Conservation (phyloP, 2,797 vertebrate species). For the Pseudocheirus occidentalis region DNA sequence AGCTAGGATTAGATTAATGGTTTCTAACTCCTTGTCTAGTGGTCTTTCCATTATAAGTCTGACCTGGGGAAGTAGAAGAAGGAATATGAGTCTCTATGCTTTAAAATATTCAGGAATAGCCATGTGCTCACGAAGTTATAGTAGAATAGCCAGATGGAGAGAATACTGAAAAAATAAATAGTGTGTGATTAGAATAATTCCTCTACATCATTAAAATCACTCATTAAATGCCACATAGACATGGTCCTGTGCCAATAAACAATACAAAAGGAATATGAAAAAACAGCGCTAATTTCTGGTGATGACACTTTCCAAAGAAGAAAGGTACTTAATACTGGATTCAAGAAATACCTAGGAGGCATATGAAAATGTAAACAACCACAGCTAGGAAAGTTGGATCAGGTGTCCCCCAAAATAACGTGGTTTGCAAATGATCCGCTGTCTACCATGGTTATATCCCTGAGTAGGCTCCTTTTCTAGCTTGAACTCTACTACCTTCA, state of each 20-base stretch:
- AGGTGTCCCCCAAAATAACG: neutral
- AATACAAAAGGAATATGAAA: neutral
- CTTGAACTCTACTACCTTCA: too few species aligned
- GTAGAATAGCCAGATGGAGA: neutral
- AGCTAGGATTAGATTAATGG: neutral
- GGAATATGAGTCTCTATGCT: neutral
- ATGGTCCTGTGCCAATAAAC: neutral
- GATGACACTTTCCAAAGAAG: neutral
- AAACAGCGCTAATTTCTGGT: rapidly evolving
- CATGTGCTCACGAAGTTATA: neutral
- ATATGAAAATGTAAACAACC: neutral
- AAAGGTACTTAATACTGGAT: neutral
- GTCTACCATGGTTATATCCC: neutral
- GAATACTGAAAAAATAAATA: neutral
- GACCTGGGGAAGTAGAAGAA: neutral
- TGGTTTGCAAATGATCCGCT: neutral
- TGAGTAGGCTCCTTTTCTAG: neutral
- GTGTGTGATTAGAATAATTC: neutral
- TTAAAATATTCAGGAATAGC: neutral
- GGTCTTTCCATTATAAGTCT: neutral
- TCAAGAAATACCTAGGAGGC: neutral
- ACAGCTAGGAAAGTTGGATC: neutral
- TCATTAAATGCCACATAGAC: neutral
- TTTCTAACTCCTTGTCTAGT: neutral
- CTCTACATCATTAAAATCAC: neutral